Percentiles rank a stretch among this genome's conserved stretches.
phyloP scores from a whole-genome alignment of 2,113 vertebrate species.

The human (Homo sapiens) region DNA sequence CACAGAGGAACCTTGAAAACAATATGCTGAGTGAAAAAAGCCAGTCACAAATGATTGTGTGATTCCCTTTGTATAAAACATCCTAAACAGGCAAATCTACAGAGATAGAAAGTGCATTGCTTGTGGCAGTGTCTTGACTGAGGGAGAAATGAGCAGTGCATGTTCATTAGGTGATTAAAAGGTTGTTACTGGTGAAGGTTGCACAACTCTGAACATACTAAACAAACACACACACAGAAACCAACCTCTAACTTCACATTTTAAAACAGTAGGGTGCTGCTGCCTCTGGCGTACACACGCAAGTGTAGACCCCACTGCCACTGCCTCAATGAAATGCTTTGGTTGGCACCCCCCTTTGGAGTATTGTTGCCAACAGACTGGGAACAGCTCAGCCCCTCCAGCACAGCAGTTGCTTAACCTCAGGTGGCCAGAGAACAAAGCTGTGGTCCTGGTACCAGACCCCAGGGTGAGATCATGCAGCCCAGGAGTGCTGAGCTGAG shows the following conservation, averaged over 20 bases:
- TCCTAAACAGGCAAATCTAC: background rate
- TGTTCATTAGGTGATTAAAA: background rate
- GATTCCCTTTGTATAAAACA: background rate
- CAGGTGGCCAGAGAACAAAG: no score
- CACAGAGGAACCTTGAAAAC: background rate
- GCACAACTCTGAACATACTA: background rate
- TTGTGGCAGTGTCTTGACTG: no score
- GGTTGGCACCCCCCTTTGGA: no score
- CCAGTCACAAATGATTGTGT: background rate
- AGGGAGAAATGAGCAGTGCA: rapidly evolving
- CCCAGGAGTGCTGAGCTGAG: no score
- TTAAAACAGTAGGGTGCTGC: background rate
- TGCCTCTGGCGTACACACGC: no score
- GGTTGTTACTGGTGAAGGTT: rapidly evolving
- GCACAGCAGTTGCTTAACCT: no score
- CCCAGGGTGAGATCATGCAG: no score
- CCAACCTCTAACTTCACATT: background rate
- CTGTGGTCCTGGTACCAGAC: no score
- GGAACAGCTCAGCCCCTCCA: no score
- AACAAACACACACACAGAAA: background rate
- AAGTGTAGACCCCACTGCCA: no score
- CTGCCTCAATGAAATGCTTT: no score
- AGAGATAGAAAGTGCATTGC: background rate
- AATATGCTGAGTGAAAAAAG: background rate
- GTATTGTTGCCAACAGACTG: no score